Evolutionary conservation across 2,113 vertebrate genomes (phyloP), one percentile per base, ranked within the genome.

Genomic region (Gadus chalcogrammus): DNA sequence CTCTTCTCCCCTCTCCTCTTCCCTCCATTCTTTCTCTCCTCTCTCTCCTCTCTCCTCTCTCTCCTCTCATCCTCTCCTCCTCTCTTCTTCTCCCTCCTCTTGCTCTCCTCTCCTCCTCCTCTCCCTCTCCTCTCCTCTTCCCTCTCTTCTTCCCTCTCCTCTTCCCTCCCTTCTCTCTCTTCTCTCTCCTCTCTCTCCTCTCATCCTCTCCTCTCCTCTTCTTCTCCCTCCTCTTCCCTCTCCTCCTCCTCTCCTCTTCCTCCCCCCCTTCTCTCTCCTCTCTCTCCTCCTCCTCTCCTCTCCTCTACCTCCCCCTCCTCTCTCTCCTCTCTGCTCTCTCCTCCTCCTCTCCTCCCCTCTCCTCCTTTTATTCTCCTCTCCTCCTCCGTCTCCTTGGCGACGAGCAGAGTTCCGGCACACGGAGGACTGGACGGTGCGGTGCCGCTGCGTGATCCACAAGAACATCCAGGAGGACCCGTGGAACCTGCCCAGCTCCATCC

Each of bases 401-500:
- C 77, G 28, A 69, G 59, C 88, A 99, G 97, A 98, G 86, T 96
- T 98, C 84, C 94, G 95, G 12, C 94, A 98, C 81, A 96, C 95
- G 1, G 96, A 98, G 72, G 97, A 99, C 77, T 95, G 92, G 83
- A 95, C 95, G 0, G 80, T 92, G 22, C 93, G 93, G 15, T 96
- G 92, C 71, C 91, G 95, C 52, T 91, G 84, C 76, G 79, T 97
- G 28, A 97, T 99, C 77, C 95, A 97, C 85, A 94, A 95, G 84
- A 97, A 97, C 85, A 95, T 99, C 87, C 95, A 97, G 80, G 96
- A 99, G 87, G 97, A 99, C 88, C 97, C 97, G 17, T 98, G 97
- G 97, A 99, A 98, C 90, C 94, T 99, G 35, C 97, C 97, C 7
- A 84, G 70, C 82, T 94, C 96, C 20, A 99, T 99, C 87, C 95